phyloP scores from a whole-genome alignment of 1,140 invertebrate genomes.

The Sycophila sp. region DNA sequence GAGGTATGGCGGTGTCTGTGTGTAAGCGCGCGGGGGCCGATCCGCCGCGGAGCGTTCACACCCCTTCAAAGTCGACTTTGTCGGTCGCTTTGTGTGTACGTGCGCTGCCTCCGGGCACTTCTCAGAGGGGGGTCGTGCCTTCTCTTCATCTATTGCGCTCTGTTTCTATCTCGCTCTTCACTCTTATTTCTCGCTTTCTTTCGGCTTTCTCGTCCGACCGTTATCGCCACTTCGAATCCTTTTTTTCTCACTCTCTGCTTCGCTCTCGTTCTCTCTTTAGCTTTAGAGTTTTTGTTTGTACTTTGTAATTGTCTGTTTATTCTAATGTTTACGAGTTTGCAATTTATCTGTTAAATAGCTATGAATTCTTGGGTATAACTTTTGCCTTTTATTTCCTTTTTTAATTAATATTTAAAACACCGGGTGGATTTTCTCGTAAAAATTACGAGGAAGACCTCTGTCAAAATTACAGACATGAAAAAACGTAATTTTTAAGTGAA shows the following conservation, averaged over 20 bases:
- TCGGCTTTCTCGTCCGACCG: not conserved
- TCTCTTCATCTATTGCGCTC: constrained; percentile 17
- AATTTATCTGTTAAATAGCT: too few relatives aligned
- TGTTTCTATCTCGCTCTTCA: not conserved
- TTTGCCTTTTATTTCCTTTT: too few relatives aligned
- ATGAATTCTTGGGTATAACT: too few relatives aligned
- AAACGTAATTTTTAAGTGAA: too few relatives aligned
- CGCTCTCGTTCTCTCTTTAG: constrained; percentile 8
- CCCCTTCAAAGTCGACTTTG: constrained; percentile 30
- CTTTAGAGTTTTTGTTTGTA: too few relatives aligned
- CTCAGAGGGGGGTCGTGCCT: not conserved
- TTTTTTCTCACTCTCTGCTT: constrained; percentile 1
- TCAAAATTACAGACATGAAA: too few relatives aligned
- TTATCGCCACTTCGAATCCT: not conserved
- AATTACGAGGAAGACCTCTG: too few relatives aligned
- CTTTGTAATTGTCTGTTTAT: too few relatives aligned
- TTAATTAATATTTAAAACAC: too few relatives aligned
- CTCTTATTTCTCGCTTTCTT: not conserved
- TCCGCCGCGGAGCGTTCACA: constrained; percentile 8
- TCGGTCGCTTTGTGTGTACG: constrained; percentile 19
- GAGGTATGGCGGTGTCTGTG: not conserved
- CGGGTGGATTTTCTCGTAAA: too few relatives aligned
- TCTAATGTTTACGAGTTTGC: too few relatives aligned
- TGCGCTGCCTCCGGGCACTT: constrained; percentile 11
- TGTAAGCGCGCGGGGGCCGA: not conserved